Evolutionary conservation across 2,888 invertebrate species (phyloP).

Genomic region (Apodemia zela): DNA sequence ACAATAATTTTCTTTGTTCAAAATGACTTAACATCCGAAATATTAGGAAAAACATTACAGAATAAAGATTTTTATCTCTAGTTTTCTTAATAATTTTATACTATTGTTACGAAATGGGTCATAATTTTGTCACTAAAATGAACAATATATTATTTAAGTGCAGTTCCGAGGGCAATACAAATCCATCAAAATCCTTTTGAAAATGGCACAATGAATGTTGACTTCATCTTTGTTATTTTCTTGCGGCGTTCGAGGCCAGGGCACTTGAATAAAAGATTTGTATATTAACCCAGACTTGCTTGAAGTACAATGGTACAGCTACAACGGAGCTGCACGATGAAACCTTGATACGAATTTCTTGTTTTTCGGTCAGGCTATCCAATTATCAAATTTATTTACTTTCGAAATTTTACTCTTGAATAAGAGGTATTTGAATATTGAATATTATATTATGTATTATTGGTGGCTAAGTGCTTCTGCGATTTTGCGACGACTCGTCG

Average conservation of each 20-base stretch:
- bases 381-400: neutral
- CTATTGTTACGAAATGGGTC: slow-evolving; percentile 21
- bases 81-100: slow-evolving; percentile 12
- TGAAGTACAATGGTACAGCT: slow-evolving; percentile 62
- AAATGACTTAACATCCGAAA: neutral
- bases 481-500: too few relatives aligned
- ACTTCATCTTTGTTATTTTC: slow-evolving; percentile 71
- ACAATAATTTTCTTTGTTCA: neutral
- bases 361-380: neutral
- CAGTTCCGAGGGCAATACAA: slow-evolving; percentile 44
- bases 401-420: neutral
- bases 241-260: slow-evolving; percentile 62
- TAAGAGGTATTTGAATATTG: too few relatives aligned
- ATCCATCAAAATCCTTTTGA: slow-evolving; percentile 70
- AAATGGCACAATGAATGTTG: slow-evolving; percentile 66
- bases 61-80: neutral
- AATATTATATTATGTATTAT: too few relatives aligned
- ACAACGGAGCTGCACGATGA: slow-evolving; percentile 62
- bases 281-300: slow-evolving; percentile 63
- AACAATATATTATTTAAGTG: slow-evolving; percentile 35
- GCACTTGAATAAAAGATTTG: slow-evolving; percentile 78
- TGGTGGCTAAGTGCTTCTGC: too few relatives aligned
- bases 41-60: neutral
- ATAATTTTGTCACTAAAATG: slow-evolving; percentile 20
- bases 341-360: slow-evolving; percentile 16